Evolutionary conservation across 2,113 vertebrate genomes (phyloP).

Genomic region (Pachyramphus minor): DNA sequence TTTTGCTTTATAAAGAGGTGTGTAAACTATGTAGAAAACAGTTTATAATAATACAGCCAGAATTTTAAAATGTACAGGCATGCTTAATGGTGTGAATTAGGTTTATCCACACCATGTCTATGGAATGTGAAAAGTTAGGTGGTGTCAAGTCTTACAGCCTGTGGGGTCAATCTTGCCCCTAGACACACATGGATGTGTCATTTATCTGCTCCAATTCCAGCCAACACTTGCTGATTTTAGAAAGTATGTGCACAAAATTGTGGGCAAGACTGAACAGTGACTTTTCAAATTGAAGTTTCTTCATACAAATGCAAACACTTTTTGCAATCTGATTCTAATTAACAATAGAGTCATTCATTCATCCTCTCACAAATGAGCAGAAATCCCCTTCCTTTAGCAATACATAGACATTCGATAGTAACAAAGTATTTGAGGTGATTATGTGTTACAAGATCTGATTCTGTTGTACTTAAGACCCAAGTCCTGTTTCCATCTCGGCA

Average conservation of each 20-base stretch:
- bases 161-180: slow-evolving; percentile 8
- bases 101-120: neutral
- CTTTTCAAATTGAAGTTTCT: slow-evolving; percentile 35
- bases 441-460: slow-evolving; percentile 30
- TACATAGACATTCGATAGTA: slow-evolving; percentile 28
- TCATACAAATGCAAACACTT: slow-evolving; percentile 55
- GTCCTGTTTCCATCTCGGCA: neutral
- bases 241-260: slow-evolving; percentile 24
- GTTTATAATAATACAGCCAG: neutral
- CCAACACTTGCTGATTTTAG: slow-evolving; percentile 31
- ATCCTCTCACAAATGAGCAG: slow-evolving; percentile 35
- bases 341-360: slow-evolving; percentile 49
- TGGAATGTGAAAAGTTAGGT: neutral
- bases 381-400: slow-evolving; percentile 59
- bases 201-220: neutral
- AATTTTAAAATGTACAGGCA: neutral
- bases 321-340: slow-evolving; percentile 59
- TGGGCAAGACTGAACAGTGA: slow-evolving; percentile 55
- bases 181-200: neutral
- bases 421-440: slow-evolving; percentile 18
- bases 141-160: neutral
- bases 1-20: neutral
- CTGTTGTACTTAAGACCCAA: neutral
- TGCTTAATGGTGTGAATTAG: neutral
- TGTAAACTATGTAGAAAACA: neutral